Evolutionary conservation across 1,140 invertebrate species (phyloP).

Genomic region (Orchestia grillus): DNA sequence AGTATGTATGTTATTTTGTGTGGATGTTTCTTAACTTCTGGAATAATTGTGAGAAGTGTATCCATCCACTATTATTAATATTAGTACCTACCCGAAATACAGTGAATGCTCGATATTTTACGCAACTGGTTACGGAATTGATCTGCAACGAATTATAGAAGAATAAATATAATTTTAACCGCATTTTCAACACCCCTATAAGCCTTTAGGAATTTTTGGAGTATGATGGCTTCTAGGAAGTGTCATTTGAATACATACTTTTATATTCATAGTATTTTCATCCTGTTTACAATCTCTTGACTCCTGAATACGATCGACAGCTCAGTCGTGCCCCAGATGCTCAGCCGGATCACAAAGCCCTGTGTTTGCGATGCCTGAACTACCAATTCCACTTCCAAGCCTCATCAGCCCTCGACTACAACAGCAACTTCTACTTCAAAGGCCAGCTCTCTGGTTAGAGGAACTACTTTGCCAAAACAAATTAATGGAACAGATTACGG

Average conservation of each 20-base stretch:
- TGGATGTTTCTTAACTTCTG: neutral
- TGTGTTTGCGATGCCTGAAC: neutral
- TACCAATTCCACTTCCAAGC: neutral
- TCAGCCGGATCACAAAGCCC: neutral
- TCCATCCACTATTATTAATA: neutral
- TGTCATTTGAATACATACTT: neutral
- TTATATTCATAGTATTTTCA: neutral
- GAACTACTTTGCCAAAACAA: neutral
- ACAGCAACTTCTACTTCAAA: neutral
- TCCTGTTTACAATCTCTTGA: neutral
- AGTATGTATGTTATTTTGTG: neutral
- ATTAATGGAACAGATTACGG: neutral
- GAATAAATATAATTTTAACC: too few species aligned
- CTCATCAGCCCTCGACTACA: neutral
- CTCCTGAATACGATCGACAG: neutral
- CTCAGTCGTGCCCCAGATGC: neutral
- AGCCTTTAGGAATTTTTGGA: too few species aligned
- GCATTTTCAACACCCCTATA: too few species aligned
- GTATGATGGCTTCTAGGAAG: too few species aligned
- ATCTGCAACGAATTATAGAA: too few species aligned
- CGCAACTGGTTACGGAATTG: too few species aligned
- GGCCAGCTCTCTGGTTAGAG: too few species aligned
- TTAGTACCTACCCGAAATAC: neutral
- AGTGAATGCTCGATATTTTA: too few species aligned
- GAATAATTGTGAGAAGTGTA: too few species aligned